A percentile compares a stretch with the other conserved stretches of the same genome.
Evolutionary conservation across 2,888 invertebrate species (phyloP).

Genomic region (Flexamia atlantica): DNA sequence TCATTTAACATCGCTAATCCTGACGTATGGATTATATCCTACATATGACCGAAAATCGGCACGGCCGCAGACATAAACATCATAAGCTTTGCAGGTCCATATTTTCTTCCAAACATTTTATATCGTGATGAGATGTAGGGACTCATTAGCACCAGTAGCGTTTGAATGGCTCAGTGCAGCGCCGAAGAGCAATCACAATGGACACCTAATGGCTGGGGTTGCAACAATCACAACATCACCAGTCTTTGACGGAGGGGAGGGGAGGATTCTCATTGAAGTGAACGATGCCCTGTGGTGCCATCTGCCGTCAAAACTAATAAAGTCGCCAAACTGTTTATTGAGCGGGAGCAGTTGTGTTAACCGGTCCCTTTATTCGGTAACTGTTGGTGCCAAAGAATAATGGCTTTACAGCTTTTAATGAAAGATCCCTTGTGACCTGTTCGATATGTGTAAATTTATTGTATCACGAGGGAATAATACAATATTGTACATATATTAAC

Average conservation of each 20-base stretch:
- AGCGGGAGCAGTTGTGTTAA: slow-evolving; percentile 46
- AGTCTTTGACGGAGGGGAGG: slow-evolving; percentile 1
- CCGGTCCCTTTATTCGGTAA: slow-evolving; percentile 29
- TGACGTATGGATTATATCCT: no score
- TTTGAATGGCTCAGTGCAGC: neutral
- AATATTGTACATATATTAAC: no score
- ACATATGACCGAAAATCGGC: no score
- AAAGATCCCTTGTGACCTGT: slow-evolving; percentile 19
- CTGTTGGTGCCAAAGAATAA: slow-evolving; percentile 33
- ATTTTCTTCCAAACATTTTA: no score
- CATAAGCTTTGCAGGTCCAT: no score
- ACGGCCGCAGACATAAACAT: no score
- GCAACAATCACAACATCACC: slow-evolving; percentile 33
- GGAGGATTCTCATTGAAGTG: slow-evolving; percentile 34
- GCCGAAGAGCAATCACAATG: slow-evolving; percentile 7
- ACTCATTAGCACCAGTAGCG: slow-evolving; percentile 1
- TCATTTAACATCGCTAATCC: no score
- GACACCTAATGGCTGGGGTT: slow-evolving; percentile 29
- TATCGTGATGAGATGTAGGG: neutral
- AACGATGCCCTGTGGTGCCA: slow-evolving; percentile 46
- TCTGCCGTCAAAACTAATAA: slow-evolving; percentile 53
- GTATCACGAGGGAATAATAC: no score
- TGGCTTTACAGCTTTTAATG: slow-evolving; percentile 20
- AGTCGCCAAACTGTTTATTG: slow-evolving; percentile 48
- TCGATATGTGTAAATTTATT: neutral